Conservation (phyloP, 1,140 invertebrate genomes). For the Drosophila pandora region DNA sequence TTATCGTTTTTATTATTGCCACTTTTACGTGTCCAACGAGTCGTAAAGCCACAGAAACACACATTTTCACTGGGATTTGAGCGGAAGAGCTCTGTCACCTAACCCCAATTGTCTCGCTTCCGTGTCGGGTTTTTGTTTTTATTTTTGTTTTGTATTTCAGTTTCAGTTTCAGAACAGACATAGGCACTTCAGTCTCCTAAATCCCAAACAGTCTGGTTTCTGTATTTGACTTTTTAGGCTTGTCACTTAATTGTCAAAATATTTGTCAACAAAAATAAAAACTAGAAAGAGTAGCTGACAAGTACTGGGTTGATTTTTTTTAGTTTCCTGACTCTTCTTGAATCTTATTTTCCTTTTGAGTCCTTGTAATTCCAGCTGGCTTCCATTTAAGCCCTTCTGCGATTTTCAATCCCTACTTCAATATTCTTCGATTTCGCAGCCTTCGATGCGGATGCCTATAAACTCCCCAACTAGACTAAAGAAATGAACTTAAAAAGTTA, state of each 20-base stretch:
- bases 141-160: conserved; percentile 9
- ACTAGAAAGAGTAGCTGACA: not conserved
- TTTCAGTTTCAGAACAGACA: conserved; percentile 1
- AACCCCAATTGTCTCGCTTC: conserved; percentile 37
- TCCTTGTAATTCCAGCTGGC: conserved; percentile 1
- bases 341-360: not conserved
- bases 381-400: conserved; percentile 11
- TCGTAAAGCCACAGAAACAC: conserved; percentile 6
- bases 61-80: not conserved
- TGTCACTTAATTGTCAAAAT: conserved; percentile 24
- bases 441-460: not conserved
- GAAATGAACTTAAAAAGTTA: conserved; percentile 61
- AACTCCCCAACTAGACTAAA: conserved; percentile 17
- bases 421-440: conserved; percentile 12
- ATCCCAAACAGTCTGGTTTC: conserved; percentile 4
- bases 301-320: not conserved
- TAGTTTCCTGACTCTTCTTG: not conserved
- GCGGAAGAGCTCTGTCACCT: not conserved
- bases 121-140: not conserved
- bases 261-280: conserved; percentile 23
- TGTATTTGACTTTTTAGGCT: conserved; percentile 19
- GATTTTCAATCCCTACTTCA: conserved; percentile 6
- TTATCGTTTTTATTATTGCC: conserved; percentile 66
- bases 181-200: conserved; percentile 20
- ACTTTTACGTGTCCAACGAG: conserved; percentile 47